These are phyloP conservation scores for Henricia sp. DNA, from an alignment of 53 echinoderm and acorn worm genomes.

Conservation along the genomic window DNA sequence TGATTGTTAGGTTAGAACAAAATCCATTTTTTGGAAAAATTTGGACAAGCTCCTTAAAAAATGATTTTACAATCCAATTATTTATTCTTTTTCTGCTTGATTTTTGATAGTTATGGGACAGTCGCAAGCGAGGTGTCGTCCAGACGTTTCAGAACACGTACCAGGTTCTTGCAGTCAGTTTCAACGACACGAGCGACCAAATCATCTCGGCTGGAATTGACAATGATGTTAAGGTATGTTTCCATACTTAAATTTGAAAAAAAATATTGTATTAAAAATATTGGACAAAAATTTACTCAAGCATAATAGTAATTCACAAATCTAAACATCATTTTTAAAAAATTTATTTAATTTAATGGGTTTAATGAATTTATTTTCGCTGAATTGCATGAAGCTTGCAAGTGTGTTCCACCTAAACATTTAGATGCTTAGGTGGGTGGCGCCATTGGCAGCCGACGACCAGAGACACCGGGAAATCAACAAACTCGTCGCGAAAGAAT, in stretches of 20 bases:
- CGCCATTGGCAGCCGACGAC: too few relatives aligned
- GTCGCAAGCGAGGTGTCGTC: constrained; percentile 86
- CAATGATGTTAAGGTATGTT: constrained; percentile 86
- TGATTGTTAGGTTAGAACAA: too few relatives aligned
- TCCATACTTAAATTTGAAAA: background rate
- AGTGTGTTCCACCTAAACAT: too few relatives aligned
- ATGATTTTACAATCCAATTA: background rate
- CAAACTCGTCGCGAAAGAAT: too few relatives aligned
- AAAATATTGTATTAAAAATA: background rate
- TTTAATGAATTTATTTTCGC: too few relatives aligned
- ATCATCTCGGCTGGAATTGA: constrained; percentile 98
- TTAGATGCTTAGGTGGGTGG: too few relatives aligned
- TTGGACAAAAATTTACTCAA: background rate
- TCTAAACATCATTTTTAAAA: too few relatives aligned
- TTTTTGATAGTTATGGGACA: constrained; percentile 91
- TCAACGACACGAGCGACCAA: constrained; percentile 98
- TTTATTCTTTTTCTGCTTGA: background rate
- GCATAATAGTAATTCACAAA: background rate
- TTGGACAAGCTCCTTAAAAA: too few relatives aligned
- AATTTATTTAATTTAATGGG: too few relatives aligned
- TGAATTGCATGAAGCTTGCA: too few relatives aligned
- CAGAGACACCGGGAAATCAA: too few relatives aligned
- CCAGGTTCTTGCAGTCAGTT: constrained; percentile 88
- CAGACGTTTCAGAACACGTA: constrained; percentile 97
- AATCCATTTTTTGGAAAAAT: too few relatives aligned